Evolutionary conservation across 2,797 vertebrate genomes (phyloP), one percentile per base, ranked within the genome.

Genomic region (Silurus lanzhouensis): DNA sequence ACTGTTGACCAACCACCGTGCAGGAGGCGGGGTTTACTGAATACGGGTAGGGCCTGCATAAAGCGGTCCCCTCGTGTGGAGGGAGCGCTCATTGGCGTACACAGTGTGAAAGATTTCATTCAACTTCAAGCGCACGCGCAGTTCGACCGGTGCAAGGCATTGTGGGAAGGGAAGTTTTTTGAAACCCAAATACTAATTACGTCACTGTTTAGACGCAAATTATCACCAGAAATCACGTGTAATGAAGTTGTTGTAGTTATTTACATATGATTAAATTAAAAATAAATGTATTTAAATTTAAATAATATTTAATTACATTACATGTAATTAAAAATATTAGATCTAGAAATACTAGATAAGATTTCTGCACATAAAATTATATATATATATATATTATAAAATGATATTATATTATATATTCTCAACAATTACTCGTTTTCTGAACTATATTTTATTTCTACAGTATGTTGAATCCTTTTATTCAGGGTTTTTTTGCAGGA

Each of bases 1-100:
- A 1, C 31, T 17, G 0, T 13, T 60, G 67, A 13, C 55, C 66
- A 82, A 82, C 70, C 81, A 31, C 81, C 44, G 20, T 58, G 1
- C n/a, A n/a, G 15, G 44, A 61, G 71, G 71, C 38, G 58, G 58
- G 8, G 57, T 13, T 52, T 63, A 17, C 17, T 3, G 19, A 72
- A 72, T 82, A 82, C 67, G 31, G 81, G 81, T 82, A 3, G 55
- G 67, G 22, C 71, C 44, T 17, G 60, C 48, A 71, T 9, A 1
- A n/a, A 61, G 57, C 83, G 67, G 85, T 89, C 68, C 89, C 86
- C 87, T 89, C 85, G 72, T 48, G 48, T 77, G 84, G 38, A 90
- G 20, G 5, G n/a, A 83, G 52, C 60, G 82, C 77, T 67, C n/a
- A 94, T 93, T 93, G 92, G 93, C 81, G 83, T 78, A 61, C 66